A percentile compares a stretch with the other conserved stretches of the same genome.
Conservation (phyloP, 2,888 invertebrate genomes). For the Amphiduros pacificus region DNA sequence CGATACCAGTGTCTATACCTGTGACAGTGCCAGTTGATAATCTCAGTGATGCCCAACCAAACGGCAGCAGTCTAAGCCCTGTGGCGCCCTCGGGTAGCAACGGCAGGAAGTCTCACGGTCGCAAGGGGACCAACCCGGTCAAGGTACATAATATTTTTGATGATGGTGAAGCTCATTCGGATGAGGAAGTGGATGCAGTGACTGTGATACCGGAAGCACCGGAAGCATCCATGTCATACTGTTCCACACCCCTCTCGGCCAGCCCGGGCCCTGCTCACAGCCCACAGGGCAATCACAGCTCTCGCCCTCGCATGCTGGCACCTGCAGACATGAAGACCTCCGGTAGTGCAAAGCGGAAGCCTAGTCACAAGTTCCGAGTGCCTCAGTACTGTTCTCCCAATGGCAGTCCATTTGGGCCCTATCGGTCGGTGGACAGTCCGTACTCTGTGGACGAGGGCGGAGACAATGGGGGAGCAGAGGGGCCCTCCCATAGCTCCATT, state of each 20-base stretch:
- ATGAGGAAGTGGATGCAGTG: conserved; percentile 16
- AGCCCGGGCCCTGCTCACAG: background rate
- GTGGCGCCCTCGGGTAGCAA: conserved; percentile 2
- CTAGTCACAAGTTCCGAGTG: conserved; percentile 17
- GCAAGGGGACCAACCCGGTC: conserved; percentile 30
- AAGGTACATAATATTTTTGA: conserved; percentile 25
- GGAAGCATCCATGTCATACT: conserved; percentile 3
- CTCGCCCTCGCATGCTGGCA: background rate
- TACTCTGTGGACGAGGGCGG: background rate
- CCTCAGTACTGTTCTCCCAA: conserved; percentile 16
- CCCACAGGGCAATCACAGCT: background rate
- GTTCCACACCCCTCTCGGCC: background rate
- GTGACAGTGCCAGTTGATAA: background rate
- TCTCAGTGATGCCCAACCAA: background rate
- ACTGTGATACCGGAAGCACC: conserved; percentile 29
- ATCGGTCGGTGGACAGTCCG: background rate
- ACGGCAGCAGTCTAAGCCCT: background rate
- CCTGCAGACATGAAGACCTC: background rate
- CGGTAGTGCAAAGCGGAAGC: conserved; percentile 24
- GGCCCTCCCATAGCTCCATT: no score
- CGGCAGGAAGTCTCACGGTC: conserved; percentile 24
- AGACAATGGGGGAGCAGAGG: background rate
- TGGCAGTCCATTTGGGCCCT: conserved; percentile 8
- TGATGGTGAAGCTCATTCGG: conserved; percentile 11
- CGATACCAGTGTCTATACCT: no score